phyloP scores from a whole-genome alignment of 2,888 invertebrate genomes.

The Panopea generosa region DNA sequence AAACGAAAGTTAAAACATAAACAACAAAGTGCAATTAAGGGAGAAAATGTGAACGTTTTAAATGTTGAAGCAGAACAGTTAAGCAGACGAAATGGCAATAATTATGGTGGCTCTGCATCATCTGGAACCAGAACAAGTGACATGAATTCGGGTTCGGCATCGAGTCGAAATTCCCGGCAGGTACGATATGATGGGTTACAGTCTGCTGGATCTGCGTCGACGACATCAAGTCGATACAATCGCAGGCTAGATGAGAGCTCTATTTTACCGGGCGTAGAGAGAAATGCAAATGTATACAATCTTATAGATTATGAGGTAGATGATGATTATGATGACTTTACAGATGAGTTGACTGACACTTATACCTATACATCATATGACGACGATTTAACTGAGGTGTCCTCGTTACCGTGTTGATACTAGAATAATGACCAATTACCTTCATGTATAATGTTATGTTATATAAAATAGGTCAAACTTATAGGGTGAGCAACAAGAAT shows the following conservation, averaged over 20 bases:
- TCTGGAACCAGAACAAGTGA: conserved; percentile 5
- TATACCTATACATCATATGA: conserved; percentile 53
- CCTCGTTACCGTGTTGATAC: conserved; percentile 58
- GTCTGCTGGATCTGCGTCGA: conserved; percentile 1
- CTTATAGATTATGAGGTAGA: conserved; percentile 57
- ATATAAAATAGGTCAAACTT: no score
- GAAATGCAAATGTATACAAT: conserved; percentile 37
- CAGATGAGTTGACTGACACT: conserved; percentile 55
- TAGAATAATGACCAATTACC: no score
- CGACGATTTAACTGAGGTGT: conserved; percentile 61
- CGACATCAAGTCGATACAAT: conserved; percentile 12
- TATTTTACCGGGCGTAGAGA: conserved; percentile 37
- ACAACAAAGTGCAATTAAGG: neutral
- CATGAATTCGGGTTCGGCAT: conserved; percentile 24
- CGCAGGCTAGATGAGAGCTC: conserved; percentile 12
- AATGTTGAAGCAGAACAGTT: conserved; percentile 16
- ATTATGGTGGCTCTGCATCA: conserved; percentile 1
- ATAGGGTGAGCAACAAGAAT: no score
- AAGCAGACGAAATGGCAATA: conserved; percentile 4
- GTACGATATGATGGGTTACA: conserved; percentile 24
- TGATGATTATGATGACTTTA: conserved; percentile 43
- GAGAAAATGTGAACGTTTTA: conserved; percentile 6
- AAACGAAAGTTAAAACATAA: conserved; percentile 2
- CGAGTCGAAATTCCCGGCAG: conserved; percentile 27
- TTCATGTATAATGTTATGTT: no score